These are phyloP conservation scores for Deilephila elpenor DNA, from an alignment of 2,888 invertebrate species.

Conservation along the genomic window DNA sequence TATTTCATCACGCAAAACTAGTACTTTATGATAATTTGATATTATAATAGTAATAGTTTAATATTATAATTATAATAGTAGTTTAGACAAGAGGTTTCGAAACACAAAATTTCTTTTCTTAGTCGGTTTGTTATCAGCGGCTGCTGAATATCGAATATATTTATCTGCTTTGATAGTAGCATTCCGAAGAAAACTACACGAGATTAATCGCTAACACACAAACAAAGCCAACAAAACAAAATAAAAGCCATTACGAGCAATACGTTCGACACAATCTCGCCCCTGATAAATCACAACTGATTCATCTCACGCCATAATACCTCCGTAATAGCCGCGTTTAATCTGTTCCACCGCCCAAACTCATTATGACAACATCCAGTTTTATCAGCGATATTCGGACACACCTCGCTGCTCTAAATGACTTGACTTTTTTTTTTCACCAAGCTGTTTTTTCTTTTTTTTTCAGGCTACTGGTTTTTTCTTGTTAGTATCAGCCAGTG, in stretches of 20 bases:
- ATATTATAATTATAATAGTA: no score
- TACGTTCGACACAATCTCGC: slow-evolving; percentile 4
- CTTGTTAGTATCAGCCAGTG: not conserved
- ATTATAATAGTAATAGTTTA: no score
- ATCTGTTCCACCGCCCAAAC: slow-evolving; percentile 40
- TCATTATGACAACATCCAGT: slow-evolving; percentile 42
- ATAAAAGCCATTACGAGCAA: not conserved
- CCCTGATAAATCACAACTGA: slow-evolving; percentile 25
- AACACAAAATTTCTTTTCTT: no score
- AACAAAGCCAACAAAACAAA: not conserved
- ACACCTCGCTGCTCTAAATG: slow-evolving; percentile 52
- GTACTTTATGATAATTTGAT: no score
- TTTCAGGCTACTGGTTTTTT: not conserved
- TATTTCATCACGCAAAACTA: no score
- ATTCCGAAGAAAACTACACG: no score
- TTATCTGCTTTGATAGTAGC: no score
- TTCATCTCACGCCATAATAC: slow-evolving; percentile 32
- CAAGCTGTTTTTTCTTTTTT: slow-evolving; percentile 7
- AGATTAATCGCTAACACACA: not conserved
- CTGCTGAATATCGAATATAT: no score
- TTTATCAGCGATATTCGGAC: slow-evolving; percentile 49
- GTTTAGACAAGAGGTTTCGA: no score
- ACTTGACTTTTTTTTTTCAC: slow-evolving; percentile 39
- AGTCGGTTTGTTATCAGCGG: no score
- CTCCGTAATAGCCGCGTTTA: slow-evolving; percentile 34